A percentile compares a stretch with the other conserved stretches of the same genome.
These are phyloP conservation scores for Battus philenor DNA, from an alignment of 1,140 invertebrate species.

Conservation along the genomic window DNA sequence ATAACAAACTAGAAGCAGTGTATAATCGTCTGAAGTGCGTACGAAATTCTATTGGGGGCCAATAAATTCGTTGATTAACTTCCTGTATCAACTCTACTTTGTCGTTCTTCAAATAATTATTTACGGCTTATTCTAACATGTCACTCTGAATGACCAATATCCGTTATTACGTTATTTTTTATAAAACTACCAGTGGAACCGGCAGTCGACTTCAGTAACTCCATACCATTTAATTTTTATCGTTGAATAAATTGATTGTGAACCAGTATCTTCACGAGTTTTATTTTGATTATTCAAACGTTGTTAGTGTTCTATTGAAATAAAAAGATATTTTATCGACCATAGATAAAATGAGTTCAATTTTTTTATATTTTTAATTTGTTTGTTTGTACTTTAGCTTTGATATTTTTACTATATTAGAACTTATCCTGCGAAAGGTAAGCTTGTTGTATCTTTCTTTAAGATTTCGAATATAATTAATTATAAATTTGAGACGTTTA, in stretches of 20 bases:
- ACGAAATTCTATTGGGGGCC: conserved; percentile 27
- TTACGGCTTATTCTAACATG: conserved; percentile 15
- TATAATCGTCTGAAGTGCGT: conserved; percentile 17
- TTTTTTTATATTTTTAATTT: no score
- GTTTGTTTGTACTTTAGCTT: no score
- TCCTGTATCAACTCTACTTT: conserved; percentile 33
- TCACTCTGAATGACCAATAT: conserved; percentile 13
- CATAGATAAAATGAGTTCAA: no score
- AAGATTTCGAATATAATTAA: no score
- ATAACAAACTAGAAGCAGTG: conserved; percentile 18
- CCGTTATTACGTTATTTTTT: conserved; percentile 11
- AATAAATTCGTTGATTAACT: conserved; percentile 42
- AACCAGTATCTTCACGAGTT: conserved; percentile 1
- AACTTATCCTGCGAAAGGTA: no score
- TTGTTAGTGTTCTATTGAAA: not conserved
- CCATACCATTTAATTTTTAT: conserved; percentile 1
- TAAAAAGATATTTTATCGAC: not conserved
- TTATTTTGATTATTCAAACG: conserved; percentile 10
- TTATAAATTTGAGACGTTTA: no score
- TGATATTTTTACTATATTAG: no score
- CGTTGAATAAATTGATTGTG: conserved; percentile 3
- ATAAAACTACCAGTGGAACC: not conserved
- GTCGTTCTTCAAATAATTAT: conserved; percentile 29
- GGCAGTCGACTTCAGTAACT: not conserved
- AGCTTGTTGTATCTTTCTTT: no score